phyloP scores from a whole-genome alignment of 1,140 invertebrate species.

The Aphelenchoides besseyi region DNA sequence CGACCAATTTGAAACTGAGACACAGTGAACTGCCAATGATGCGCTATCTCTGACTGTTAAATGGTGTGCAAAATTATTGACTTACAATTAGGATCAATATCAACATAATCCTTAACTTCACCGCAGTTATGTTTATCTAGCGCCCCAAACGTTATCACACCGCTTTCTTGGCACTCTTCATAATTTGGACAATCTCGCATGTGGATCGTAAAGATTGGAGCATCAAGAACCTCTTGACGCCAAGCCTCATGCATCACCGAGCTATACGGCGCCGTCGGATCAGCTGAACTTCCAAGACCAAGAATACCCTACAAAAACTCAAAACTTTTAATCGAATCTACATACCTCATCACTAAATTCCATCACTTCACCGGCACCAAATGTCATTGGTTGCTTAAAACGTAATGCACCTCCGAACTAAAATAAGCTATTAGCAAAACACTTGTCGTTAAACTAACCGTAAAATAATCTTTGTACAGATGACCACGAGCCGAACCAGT shows the following conservation, averaged over 20 bases:
- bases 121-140: slow-evolving; percentile 1
- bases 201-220: slow-evolving; percentile 1
- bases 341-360: background rate
- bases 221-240: background rate
- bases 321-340: background rate
- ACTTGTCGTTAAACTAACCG: too few species aligned
- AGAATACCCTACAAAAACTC: background rate
- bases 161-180: slow-evolving; percentile 11
- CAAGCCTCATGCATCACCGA: slow-evolving; percentile 6
- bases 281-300: background rate
- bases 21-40: background rate
- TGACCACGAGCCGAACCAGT: too few species aligned
- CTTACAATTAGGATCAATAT: background rate
- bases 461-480: too few species aligned
- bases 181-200: background rate
- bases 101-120: background rate
- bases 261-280: background rate
- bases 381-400: background rate
- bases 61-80: background rate
- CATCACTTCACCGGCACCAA: slow-evolving; percentile 2
- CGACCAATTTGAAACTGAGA: background rate
- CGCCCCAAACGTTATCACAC: slow-evolving; percentile 8
- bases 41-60: background rate
- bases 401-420: too few species aligned
- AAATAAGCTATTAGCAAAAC: too few species aligned